These are phyloP conservation scores for Drosophila aff. DNA, from an alignment of 1,140 invertebrate species.

Conservation along the genomic window DNA sequence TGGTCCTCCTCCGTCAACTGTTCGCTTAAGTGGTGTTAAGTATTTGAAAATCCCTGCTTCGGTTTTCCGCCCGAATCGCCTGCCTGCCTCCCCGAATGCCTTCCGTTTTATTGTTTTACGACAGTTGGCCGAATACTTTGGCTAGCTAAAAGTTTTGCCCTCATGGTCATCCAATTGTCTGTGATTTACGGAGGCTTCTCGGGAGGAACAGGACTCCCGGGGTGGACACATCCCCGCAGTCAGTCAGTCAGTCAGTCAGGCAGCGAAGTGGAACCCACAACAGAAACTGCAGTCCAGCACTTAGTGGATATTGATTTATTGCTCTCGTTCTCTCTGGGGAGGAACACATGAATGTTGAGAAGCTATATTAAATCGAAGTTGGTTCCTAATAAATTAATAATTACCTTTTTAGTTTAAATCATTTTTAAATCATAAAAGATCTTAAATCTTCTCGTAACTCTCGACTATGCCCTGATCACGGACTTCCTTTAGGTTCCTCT, in stretches of 20 bases:
- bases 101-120: conserved; percentile 80
- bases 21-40: conserved; percentile 78
- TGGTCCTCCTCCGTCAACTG: conserved; percentile 47
- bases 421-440: not conserved
- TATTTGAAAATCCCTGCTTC: conserved; percentile 76
- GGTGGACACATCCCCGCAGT: conserved; percentile 21
- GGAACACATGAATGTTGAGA: not conserved
- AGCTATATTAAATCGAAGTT: not conserved
- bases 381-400: not conserved
- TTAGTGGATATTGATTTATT: conserved; percentile 78
- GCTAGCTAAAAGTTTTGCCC: conserved; percentile 69
- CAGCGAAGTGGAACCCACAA: conserved; percentile 36
- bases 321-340: conserved; percentile 7
- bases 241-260: conserved; percentile 30
- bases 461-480: conserved; percentile 57
- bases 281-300: conserved; percentile 46
- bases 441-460: conserved; percentile 62
- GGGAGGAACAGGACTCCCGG: not conserved
- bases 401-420: not conserved
- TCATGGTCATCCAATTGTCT: conserved; percentile 81
- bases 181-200: conserved; percentile 67
- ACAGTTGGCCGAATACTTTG: conserved; percentile 81
- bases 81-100: conserved; percentile 31
- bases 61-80: conserved; percentile 14
- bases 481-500: conserved; percentile 54